Percentiles rank a stretch among this genome's conserved stretches.
These are phyloP conservation scores for Benthosema pterotum DNA, from an alignment of 2,797 vertebrate species.

Conservation along the genomic window DNA sequence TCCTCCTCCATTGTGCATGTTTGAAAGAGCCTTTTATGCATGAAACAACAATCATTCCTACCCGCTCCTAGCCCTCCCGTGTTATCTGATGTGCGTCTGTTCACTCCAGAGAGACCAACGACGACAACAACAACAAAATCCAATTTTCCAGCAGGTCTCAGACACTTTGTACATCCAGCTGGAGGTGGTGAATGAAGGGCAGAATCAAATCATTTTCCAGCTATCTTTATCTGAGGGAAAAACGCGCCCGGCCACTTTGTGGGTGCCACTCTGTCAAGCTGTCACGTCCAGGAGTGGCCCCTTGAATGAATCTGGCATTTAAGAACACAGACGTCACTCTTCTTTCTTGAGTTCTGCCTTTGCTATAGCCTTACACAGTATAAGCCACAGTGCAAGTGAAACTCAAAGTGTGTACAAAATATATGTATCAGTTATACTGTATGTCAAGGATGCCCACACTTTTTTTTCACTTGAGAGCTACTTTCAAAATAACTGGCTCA, in stretches of 20 bases:
- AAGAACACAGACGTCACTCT: conserved; percentile 55
- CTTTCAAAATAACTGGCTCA: too few relatives aligned
- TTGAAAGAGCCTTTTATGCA: conserved; percentile 52
- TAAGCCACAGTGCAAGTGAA: too few relatives aligned
- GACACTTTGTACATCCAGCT: conserved; percentile 26
- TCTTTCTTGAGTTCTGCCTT: conserved; percentile 4
- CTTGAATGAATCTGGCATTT: conserved; percentile 32
- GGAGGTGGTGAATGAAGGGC: conserved; percentile 15
- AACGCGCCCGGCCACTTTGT: conserved; percentile 30
- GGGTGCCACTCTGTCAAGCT: conserved; percentile 25
- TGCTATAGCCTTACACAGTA: too few relatives aligned
- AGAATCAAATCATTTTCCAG: conserved; percentile 20
- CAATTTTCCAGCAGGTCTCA: neutral
- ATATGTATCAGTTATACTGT: too few relatives aligned
- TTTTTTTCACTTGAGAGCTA: too few relatives aligned
- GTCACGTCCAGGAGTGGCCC: conserved; percentile 15
- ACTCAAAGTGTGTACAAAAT: too few relatives aligned
- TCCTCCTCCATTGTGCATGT: conserved; percentile 48
- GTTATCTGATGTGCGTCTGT: conserved; percentile 48
- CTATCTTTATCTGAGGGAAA: conserved; percentile 12
- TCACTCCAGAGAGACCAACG: conserved; percentile 39
- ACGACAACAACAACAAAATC: conserved; percentile 4
- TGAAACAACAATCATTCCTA: conserved; percentile 57
- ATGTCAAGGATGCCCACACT: too few relatives aligned
- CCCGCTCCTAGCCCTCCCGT: conserved; percentile 24